phyloP scores from a whole-genome alignment of 2,888 invertebrate genomes.

The Drosophila emarginata region DNA sequence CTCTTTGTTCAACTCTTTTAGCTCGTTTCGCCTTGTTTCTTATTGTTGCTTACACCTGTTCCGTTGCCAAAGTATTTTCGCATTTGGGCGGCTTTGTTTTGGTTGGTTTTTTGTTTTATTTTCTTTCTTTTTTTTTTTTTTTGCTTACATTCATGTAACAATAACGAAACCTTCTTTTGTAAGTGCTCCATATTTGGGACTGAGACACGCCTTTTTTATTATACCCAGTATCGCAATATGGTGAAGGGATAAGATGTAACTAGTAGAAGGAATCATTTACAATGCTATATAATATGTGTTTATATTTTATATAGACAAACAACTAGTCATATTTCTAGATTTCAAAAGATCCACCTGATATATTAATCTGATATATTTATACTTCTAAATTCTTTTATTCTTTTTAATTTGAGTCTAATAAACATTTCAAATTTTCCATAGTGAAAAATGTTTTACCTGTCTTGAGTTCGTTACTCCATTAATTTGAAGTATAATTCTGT shows the following conservation, averaged over 20 bases:
- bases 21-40: conserved; percentile 28
- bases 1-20: conserved; percentile 15
- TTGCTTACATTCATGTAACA: conserved; percentile 42
- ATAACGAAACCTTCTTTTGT: conserved; percentile 28
- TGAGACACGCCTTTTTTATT: conserved; percentile 26
- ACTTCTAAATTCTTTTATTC: too few species aligned
- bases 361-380: too few species aligned
- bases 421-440: too few species aligned
- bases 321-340: too few species aligned
- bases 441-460: too few species aligned
- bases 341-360: too few species aligned
- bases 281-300: too few species aligned
- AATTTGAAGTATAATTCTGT: too few species aligned
- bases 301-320: too few species aligned
- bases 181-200: conserved; percentile 37
- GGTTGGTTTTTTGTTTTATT: conserved; percentile 14
- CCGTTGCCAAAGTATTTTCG: conserved; percentile 17
- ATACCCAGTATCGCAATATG: neutral
- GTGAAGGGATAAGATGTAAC: neutral
- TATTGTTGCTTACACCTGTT: conserved; percentile 61
- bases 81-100: conserved; percentile 22
- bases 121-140: conserved; percentile 43
- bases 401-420: too few species aligned
- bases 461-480: too few species aligned
- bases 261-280: too few species aligned